Base-by-base conservation (phyloP, 1,140 invertebrate genomes). In the Bombus breviceps region DNA sequence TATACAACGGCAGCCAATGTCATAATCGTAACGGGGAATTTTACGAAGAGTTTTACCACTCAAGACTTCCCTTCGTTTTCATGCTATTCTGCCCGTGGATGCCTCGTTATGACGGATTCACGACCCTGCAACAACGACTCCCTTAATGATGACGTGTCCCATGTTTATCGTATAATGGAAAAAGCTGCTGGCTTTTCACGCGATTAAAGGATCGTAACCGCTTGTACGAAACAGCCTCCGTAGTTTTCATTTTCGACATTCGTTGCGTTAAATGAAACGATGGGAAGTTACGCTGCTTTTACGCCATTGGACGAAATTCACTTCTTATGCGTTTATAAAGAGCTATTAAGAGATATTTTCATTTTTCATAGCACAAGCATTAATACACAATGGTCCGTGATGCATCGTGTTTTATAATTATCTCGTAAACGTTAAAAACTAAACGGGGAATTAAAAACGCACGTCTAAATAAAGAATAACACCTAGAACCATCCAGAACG, bases 11-110 rank as follows among this genome's bases (percentile, higher is more conserved):
- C 90, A 89, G 89, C 89, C 91, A 85, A 68, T 88, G 89, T 94
- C 91, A 91, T 94, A 94, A 94, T 93, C 91, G 91, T 93, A 94
- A 94, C 92, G 89, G 89, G 88, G 80, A 90, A 88, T 93, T 93
- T 94, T 93, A 93, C 90, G 89, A 81, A 90, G 68, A 81, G 80
- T 73, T 76, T 81, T 73, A 69, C 78, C 72, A 66, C 85, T 84
- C 82, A 41, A 86, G 53, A 47, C 41, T 32, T 41, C 64, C 73
- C 85, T 80, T 86, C 81, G 78, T 81, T 62, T 74, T 81, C 47
- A 25, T 43, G 0, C 41, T 53, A 34, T 37, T 73, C 76, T 34
- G 9, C 18, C 25, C 25, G 47, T 62, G n/a, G 34, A 59, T 68
- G 59, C 72, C 85, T 83, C 85, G 64, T 80, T 81, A 72, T 81